phyloP scores from a whole-genome alignment of 2,888 invertebrate genomes.

The Congeria kusceri region DNA sequence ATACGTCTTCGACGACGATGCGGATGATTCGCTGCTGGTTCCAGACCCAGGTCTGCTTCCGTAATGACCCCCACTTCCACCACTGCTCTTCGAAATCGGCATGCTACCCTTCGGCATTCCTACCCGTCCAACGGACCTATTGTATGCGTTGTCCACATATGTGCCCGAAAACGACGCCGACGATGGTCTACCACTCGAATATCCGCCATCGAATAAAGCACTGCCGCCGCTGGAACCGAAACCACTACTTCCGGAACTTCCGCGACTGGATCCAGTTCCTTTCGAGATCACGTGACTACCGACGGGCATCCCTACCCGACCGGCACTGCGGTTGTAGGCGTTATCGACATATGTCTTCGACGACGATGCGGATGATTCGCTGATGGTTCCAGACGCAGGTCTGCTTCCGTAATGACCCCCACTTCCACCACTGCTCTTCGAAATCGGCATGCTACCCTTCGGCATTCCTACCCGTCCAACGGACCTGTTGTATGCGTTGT shows the following conservation, averaged over 20 bases:
- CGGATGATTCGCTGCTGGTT: too few relatives aligned
- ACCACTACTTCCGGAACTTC: too few relatives aligned
- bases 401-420: neutral
- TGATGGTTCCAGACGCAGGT: too few relatives aligned
- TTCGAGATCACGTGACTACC: slow-evolving; percentile 45
- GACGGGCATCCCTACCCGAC: slow-evolving; percentile 47
- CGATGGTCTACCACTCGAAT: neutral
- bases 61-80: too few relatives aligned
- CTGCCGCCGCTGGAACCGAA: too few relatives aligned
- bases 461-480: slow-evolving; percentile 48
- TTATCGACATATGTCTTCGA: slow-evolving; percentile 51
- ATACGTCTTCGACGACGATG: slow-evolving; percentile 7
- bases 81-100: slow-evolving; percentile 38
- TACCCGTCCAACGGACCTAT: slow-evolving; percentile 48
- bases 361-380: neutral
- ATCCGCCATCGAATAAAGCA: too few relatives aligned
- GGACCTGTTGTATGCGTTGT: slow-evolving; percentile 44
- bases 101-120: slow-evolving; percentile 49
- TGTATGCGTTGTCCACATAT: slow-evolving; percentile 55
- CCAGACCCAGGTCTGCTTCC: neutral
- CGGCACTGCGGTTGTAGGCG: slow-evolving; percentile 44
- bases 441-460: slow-evolving; percentile 38
- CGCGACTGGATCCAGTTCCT: too few relatives aligned
- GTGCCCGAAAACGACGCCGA: slow-evolving; percentile 4
- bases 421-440: too few relatives aligned